Evolutionary conservation across 2,888 invertebrate genomes (phyloP), one percentile per base, ranked within the genome.

Genomic region (Phalera bucephala): DNA sequence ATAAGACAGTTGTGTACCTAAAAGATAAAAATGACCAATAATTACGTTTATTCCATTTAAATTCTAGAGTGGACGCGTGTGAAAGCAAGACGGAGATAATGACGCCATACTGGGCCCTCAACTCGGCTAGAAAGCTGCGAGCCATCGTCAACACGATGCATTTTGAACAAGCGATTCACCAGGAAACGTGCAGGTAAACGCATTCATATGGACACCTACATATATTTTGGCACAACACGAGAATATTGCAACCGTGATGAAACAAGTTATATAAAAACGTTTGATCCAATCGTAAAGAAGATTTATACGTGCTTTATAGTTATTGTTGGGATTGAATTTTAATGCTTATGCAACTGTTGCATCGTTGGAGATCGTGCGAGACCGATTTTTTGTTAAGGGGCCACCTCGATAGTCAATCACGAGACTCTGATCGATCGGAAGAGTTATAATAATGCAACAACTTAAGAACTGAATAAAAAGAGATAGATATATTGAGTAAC

Each of bases 71-170:
- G 44, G 97, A 97, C 76, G 94, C 96, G 0, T 97, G 97, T 67
- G 96, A 97, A 72, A 97, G 97, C 40, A 96, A 96, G 77, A 93
- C 96, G 27, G 97, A 97, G 81, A 96, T 97, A 62, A 95, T 96
- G 42, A 97, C 97, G 2, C 97, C 97, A 0, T 97, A 97, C 72
- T 97, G 97, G 97, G 97, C 97, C 3, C 94, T 96, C 10, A 97
- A 97, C 80, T 97, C 97, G 1, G 96, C 96, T 10, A 96, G 96
- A 33, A 97, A 97, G 86, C 93, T 97, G 37, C 91, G 97, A 34
- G 97, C 97, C 17, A 96, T 97, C 49, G 97, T 97, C 32, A 97
- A 97, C 78, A 97, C 97, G 6, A 96, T 97, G 86, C 97, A 97
- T 81, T 97, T 97, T 69, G 97, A 97, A 72, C 97, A 97, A 80